Evolutionary conservation across 2,113 vertebrate species (phyloP).

Genomic region (Hyaena hyaena): DNA sequence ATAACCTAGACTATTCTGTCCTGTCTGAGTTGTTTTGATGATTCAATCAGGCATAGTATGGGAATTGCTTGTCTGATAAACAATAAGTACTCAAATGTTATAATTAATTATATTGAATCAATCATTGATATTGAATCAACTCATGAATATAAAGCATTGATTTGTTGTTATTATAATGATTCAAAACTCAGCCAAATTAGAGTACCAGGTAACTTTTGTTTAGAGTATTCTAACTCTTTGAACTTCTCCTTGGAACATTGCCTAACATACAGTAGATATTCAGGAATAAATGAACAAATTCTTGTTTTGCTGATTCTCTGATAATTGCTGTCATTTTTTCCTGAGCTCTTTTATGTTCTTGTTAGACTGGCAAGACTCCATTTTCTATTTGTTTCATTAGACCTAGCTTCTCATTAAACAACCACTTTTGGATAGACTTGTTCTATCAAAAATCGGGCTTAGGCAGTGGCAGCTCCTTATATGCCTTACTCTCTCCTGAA

Average conservation of each 20-base stretch:
- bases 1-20: not conserved
- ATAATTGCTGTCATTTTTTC: not conserved
- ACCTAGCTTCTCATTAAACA: not conserved
- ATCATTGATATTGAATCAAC: not conserved
- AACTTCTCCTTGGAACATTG: not conserved
- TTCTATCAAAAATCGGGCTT: not conserved
- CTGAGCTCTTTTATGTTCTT: not conserved
- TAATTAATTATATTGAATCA: not conserved
- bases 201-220: not conserved
- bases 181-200: conserved; percentile 25
- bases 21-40: not conserved
- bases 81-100: not conserved
- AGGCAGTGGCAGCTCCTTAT: not conserved
- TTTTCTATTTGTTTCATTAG: not conserved
- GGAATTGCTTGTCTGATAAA: not conserved
- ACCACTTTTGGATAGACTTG: not conserved
- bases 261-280: not conserved
- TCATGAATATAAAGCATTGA: not conserved
- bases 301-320: not conserved
- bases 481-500: not conserved
- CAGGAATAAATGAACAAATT: not conserved
- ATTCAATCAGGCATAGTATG: not conserved
- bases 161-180: not conserved
- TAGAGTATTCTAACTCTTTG: not conserved
- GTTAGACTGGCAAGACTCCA: not conserved